phyloP scores from a whole-genome alignment of 2,113 vertebrate genomes.

The Plecturocebus donacophilus region DNA sequence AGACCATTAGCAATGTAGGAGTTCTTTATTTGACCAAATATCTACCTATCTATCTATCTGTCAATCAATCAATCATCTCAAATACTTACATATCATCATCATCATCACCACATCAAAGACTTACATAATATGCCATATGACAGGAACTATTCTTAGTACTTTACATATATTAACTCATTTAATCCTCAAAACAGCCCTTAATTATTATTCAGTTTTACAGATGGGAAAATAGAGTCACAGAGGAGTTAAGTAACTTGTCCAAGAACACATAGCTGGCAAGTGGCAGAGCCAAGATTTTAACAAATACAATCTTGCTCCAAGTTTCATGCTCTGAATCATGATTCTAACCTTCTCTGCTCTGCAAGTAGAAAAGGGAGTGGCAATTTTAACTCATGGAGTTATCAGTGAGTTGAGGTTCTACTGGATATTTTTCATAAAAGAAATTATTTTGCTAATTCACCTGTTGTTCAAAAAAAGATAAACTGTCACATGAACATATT shows the following conservation, averaged over 20 bases:
- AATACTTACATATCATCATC: not conserved
- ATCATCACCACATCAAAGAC: not conserved
- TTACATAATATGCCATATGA: not conserved
- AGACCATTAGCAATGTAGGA: not conserved
- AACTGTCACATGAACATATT: not conserved
- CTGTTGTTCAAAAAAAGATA: constrained; percentile 4
- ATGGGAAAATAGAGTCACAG: not conserved
- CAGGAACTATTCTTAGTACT: not conserved
- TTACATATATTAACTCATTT: not conserved
- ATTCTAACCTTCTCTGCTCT: not conserved
- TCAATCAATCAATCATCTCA: not conserved
- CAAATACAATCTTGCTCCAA: not conserved
- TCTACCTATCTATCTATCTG: not conserved
- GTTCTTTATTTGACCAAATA: not conserved
- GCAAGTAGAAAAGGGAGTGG: not conserved
- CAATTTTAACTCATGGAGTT: not conserved
- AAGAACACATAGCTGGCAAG: not conserved
- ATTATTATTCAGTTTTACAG: not conserved
- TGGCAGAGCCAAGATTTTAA: not conserved
- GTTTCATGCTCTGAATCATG: not conserved
- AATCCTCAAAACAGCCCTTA: not conserved
- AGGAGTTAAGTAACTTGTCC: not conserved
- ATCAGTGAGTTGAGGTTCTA: not conserved
- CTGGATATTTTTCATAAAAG: not conserved
- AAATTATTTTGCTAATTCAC: not conserved